phyloP scores from a whole-genome alignment of 1,140 invertebrate genomes.

The Thaumetopoea pityocampa region DNA sequence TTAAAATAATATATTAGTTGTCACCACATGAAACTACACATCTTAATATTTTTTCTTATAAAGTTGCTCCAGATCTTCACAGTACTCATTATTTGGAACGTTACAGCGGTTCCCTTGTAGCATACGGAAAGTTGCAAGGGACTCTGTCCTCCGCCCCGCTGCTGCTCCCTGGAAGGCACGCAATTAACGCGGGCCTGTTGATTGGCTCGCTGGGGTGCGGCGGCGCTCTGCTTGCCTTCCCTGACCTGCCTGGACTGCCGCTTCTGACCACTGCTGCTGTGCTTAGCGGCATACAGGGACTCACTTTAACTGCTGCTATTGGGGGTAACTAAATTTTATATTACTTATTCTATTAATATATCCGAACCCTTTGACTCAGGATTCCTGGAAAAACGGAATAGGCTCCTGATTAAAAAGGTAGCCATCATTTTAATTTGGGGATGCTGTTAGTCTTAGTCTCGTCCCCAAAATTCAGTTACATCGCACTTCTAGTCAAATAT shows the following conservation, averaged over 20 bases:
- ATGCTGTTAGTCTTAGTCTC: too few relatives aligned
- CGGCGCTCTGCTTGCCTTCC: conserved; percentile 81
- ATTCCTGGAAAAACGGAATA: neutral
- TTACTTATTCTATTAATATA: neutral
- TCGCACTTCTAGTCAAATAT: too few relatives aligned
- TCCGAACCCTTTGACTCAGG: neutral
- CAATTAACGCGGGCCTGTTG: conserved; percentile 83
- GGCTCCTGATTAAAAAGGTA: neutral
- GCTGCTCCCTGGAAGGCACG: conserved; percentile 89
- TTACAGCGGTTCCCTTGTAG: conserved; percentile 88
- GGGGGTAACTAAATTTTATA: conserved; percentile 79
- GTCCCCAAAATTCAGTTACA: too few relatives aligned
- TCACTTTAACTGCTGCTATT: conserved; percentile 92
- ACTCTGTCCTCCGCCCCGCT: conserved; percentile 87
- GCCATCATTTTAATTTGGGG: neutral
- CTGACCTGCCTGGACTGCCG: conserved; percentile 78
- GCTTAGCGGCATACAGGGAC: conserved; percentile 85
- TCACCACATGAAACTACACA: too few relatives aligned
- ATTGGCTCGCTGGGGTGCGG: conserved; percentile 84
- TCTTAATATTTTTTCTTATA: too few relatives aligned
- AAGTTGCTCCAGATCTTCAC: neutral
- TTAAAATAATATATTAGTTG: too few relatives aligned
- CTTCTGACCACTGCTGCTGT: conserved; percentile 85
- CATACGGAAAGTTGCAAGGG: conserved; percentile 95
- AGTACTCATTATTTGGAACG: conserved; percentile 10